Evolutionary conservation across 1,140 invertebrate genomes (phyloP), one percentile per base, ranked within the genome.

Genomic region (Berghia stephanieae): DNA sequence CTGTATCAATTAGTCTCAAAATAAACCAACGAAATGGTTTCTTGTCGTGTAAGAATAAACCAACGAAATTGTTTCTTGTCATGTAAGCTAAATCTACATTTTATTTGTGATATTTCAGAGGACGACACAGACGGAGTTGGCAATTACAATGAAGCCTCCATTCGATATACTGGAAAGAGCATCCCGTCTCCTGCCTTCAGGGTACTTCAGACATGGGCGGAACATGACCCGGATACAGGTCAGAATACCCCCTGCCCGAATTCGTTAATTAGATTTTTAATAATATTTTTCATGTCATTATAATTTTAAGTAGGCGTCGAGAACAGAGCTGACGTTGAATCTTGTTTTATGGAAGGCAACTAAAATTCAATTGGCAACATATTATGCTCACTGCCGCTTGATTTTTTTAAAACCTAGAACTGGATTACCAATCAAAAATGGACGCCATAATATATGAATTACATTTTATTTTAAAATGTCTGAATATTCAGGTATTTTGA

Each of bases 131-230:
- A 81, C 10, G 43, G 77, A 34, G 79, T 88, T 38, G 87, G 86
- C 21, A 84, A 85, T 60, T 88, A 87, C 69, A 84, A 88, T 55
- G 84, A 88, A 75, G 81, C 85, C 4, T 87, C 86, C 2, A 87
- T 88, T 38, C 78, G 88, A 84, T 96, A 96, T 85, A 94, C 91
- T 75, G 95, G 95, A 76, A 93, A 93, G 84, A 92, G 93, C 81
- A 96, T 96, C 87, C 95, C 95, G 60, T 95, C 94, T 78, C 92
- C 94, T 85, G 95, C 95, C 27, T 96, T 96, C 87, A 93, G 92
- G 87, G 93, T 96, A 85, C 89, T 96, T 46, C 95, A 96, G 72
- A 80, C 82, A 43, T 85, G 84, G 80, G 85, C 86, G 2, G 82
- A 85, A 46, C 75, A 75, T 49, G 79, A 80, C 24, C 73, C 74